Evolutionary conservation across 2,113 vertebrate species (phyloP).

Genomic region (Notarius quadriscutis): DNA sequence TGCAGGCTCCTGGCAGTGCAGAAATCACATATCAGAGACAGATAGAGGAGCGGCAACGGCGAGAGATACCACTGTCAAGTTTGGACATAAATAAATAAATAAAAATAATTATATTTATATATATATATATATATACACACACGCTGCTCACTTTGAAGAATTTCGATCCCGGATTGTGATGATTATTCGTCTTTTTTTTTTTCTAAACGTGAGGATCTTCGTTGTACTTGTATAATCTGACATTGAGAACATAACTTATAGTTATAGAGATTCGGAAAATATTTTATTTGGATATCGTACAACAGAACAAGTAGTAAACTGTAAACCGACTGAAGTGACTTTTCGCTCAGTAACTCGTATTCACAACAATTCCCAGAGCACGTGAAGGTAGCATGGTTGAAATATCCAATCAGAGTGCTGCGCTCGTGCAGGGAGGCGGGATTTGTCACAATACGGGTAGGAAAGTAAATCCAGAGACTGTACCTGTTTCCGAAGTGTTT

Average conservation of each 20-base stretch:
- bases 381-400: neutral
- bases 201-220: neutral
- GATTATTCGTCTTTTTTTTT: neutral
- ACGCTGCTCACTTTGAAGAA: neutral
- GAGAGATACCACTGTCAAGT: too few relatives aligned
- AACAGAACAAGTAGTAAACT: neutral
- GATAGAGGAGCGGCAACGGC: too few relatives aligned
- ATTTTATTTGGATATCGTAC: neutral
- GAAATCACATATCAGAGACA: neutral
- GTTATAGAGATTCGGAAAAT: neutral
- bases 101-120: too few relatives aligned
- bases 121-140: too few relatives aligned
- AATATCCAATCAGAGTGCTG: neutral
- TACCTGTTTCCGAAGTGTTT: neutral
- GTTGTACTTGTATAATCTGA: neutral
- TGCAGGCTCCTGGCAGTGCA: neutral
- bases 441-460: neutral
- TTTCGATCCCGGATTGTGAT: neutral
- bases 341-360: neutral
- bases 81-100: too few relatives aligned
- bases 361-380: neutral
- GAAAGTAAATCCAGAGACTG: neutral
- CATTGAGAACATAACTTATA: neutral
- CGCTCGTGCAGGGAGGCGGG: neutral
- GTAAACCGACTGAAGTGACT: neutral